A percentile compares a stretch with the other conserved stretches of the same genome.
Evolutionary conservation across 2,113 vertebrate species (phyloP).

Genomic region (Etheostoma spectabile): DNA sequence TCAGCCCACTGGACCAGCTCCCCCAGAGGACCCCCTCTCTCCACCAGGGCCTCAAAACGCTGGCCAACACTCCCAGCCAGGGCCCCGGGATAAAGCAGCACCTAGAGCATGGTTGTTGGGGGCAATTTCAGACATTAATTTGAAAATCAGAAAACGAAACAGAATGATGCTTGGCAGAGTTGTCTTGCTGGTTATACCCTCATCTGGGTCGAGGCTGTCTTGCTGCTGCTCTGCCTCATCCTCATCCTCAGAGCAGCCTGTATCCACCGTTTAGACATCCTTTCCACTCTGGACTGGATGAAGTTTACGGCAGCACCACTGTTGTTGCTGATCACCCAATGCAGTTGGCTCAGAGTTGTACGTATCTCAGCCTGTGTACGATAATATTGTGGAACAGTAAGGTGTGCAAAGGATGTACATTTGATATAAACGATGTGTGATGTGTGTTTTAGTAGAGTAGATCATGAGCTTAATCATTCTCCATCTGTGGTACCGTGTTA

Average conservation of each 20-base stretch:
- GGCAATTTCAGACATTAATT: background rate
- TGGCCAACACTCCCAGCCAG: slow-evolving; percentile 73
- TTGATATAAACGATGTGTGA: background rate
- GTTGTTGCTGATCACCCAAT: slow-evolving; percentile 61
- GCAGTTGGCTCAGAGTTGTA: slow-evolving; percentile 62
- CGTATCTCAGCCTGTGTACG: slow-evolving; percentile 64
- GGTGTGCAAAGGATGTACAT: background rate
- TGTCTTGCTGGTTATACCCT: slow-evolving; percentile 56
- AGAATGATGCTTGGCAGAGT: no score
- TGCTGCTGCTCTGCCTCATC: slow-evolving; percentile 59
- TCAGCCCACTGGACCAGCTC: slow-evolving; percentile 85
- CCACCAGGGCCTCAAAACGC: slow-evolving; percentile 76
- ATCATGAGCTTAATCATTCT: background rate
- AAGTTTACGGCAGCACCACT: slow-evolving; percentile 73
- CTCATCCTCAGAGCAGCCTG: slow-evolving; percentile 62
- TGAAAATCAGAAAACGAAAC: background rate
- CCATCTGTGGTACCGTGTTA: no score
- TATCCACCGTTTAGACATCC: slow-evolving; percentile 75
- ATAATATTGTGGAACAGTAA: background rate
- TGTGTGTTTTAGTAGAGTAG: background rate
- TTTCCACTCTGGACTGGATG: slow-evolving; percentile 75
- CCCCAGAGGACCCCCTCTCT: slow-evolving; percentile 79
- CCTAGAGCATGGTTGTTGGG: slow-evolving; percentile 51
- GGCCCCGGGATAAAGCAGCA: slow-evolving; percentile 79
- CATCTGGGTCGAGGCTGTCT: slow-evolving; percentile 54